Conservation (phyloP, 1,140 invertebrate genomes). For the Pteromalus puparum region DNA sequence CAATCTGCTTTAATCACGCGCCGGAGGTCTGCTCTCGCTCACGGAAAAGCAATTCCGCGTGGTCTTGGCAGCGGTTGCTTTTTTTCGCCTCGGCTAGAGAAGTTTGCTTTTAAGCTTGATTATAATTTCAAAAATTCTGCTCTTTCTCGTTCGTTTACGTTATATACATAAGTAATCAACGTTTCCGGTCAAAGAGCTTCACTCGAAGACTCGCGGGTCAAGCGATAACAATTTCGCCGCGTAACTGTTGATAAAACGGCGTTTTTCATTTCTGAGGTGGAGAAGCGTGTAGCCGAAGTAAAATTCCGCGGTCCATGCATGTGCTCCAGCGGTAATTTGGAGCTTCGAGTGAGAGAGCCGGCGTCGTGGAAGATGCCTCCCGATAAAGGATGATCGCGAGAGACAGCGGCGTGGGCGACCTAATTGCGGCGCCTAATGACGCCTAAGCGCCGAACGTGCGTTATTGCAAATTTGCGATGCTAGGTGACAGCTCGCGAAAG, state of each 20-base stretch:
- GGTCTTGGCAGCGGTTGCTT: background rate
- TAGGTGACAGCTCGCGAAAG: background rate
- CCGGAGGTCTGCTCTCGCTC: background rate
- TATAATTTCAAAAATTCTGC: constrained; percentile 21
- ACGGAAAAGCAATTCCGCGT: constrained; percentile 15
- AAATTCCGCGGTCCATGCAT: background rate
- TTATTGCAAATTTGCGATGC: constrained; percentile 39
- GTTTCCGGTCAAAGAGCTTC: too few relatives aligned
- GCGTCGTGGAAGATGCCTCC: too few relatives aligned
- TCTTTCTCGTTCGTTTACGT: too few relatives aligned
- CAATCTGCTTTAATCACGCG: constrained; percentile 12
- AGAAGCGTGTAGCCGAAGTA: background rate
- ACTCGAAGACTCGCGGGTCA: too few relatives aligned
- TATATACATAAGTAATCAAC: background rate
- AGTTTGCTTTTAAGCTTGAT: constrained; percentile 24
- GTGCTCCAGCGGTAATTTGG: background rate
- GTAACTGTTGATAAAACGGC: too few relatives aligned
- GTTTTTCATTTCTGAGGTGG: too few relatives aligned
- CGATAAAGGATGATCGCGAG: constrained; percentile 7
- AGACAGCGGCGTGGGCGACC: background rate
- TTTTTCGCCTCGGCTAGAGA: background rate
- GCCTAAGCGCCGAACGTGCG: background rate
- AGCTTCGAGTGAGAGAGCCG: background rate
- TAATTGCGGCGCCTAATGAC: constrained; percentile 41
- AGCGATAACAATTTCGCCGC: too few relatives aligned